Conservation (phyloP, 2,888 invertebrate genomes). For the Temnothorax rugatulus region DNA sequence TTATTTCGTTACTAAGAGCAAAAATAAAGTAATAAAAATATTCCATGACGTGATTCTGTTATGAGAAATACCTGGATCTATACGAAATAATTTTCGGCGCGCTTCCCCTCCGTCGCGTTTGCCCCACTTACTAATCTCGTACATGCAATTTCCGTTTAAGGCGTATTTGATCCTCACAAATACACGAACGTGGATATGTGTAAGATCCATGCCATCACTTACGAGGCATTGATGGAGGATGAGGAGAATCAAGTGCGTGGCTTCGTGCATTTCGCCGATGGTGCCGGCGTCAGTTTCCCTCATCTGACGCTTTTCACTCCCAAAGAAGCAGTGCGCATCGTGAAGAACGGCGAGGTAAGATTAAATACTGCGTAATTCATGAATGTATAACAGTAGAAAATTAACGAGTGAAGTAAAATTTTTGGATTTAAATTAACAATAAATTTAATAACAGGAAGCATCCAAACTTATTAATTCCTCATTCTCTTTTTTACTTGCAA, state of each 20-base stretch:
- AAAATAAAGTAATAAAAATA: not conserved
- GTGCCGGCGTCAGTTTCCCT: slow-evolving; percentile 91
- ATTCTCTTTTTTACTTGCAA: not conserved
- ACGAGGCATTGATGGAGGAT: slow-evolving; percentile 93
- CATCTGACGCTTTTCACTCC: slow-evolving; percentile 93
- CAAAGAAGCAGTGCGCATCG: slow-evolving; percentile 92
- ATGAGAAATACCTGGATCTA: not conserved
- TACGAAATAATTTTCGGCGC: not conserved
- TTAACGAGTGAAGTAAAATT: not conserved
- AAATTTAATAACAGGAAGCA: not conserved
- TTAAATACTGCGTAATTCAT: not conserved
- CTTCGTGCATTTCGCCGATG: slow-evolving; percentile 93
- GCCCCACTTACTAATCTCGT: slow-evolving; percentile 12
- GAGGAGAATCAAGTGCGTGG: slow-evolving; percentile 93
- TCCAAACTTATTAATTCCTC: not conserved
- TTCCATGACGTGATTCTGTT: not conserved
- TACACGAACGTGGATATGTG: slow-evolving; percentile 93
- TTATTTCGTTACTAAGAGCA: not conserved
- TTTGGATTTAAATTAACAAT: not conserved
- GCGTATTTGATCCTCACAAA: slow-evolving; percentile 92
- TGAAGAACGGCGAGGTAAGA: slow-evolving; percentile 92
- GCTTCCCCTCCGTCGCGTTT: not conserved
- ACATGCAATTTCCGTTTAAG: slow-evolving; percentile 84
- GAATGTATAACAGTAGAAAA: not conserved
- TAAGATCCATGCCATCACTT: slow-evolving; percentile 91